phyloP scores from a whole-genome alignment of 2,113 vertebrate species.

The Periophthalmodon schlosseri region DNA sequence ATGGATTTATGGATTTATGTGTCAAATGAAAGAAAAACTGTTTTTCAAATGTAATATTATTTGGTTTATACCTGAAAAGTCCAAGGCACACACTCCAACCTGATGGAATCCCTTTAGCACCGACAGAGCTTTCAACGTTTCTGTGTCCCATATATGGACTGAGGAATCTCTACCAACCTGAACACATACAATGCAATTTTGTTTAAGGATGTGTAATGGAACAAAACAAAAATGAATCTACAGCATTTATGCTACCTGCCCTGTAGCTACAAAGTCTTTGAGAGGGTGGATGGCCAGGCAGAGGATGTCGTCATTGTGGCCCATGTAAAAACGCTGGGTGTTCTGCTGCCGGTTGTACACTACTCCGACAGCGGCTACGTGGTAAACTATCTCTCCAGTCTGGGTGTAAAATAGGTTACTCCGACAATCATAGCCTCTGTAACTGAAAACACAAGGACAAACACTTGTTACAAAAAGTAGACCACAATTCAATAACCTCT shows the following conservation, averaged over 20 bases:
- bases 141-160: constrained; percentile 96
- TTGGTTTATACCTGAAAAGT: constrained; percentile 90
- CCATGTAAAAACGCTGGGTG: constrained; percentile 94
- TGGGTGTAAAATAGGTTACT: constrained; percentile 99
- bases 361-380: constrained; percentile 94
- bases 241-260: constrained; percentile 82
- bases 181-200: constrained; percentile 27
- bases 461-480: background rate
- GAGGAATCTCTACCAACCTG: constrained; percentile 95
- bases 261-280: constrained; percentile 97
- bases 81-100: constrained; percentile 91
- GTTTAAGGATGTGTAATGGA: background rate
- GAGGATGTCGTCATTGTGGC: constrained; percentile 96
- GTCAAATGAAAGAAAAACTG: background rate
- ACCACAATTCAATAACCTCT: background rate
- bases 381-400: constrained; percentile 97
- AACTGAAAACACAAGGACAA: constrained; percentile 74
- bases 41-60: background rate
- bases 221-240: background rate
- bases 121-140: constrained; percentile 90
- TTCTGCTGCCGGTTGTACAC: constrained; percentile 98
- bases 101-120: constrained; percentile 95
- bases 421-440: constrained; percentile 95
- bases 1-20: background rate
- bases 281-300: constrained; percentile 94